These are phyloP conservation scores for Tor tambroides DNA, from an alignment of 2,113 vertebrate species.

Conservation along the genomic window DNA sequence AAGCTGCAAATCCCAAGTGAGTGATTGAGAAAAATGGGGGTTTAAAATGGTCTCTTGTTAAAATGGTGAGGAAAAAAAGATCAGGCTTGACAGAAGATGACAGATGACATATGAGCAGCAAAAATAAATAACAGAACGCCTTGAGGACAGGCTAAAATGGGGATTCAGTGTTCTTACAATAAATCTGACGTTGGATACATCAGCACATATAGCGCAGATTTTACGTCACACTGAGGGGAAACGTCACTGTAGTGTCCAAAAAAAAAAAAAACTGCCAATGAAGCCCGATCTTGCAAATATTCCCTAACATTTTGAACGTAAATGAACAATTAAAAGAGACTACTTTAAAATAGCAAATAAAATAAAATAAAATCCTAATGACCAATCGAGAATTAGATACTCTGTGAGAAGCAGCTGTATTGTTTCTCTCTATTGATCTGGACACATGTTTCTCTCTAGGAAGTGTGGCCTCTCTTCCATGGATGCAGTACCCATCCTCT, in stretches of 20 bases:
- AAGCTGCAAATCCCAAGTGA: conserved; percentile 53
- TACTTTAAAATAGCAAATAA: neutral
- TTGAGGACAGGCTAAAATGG: conserved; percentile 54
- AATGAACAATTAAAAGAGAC: neutral
- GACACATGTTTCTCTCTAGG: conserved; percentile 4
- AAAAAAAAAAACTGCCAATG: neutral
- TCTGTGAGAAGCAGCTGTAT: neutral
- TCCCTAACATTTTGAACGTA: neutral
- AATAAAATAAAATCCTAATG: neutral
- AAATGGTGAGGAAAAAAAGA: conserved; percentile 48
- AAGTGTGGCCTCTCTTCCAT: conserved; percentile 11
- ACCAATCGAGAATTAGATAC: neutral
- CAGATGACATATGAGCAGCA: conserved; percentile 54
- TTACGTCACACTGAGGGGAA: conserved; percentile 9
- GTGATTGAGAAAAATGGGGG: conserved; percentile 44
- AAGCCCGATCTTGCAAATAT: neutral
- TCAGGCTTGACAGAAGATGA: conserved; percentile 42
- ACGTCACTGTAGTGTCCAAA: neutral
- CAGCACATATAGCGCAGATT: conserved; percentile 42
- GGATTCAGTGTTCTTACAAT: conserved; percentile 45
- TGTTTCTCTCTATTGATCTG: neutral
- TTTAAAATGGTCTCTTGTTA: conserved; percentile 54
- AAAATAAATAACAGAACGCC: conserved; percentile 50
- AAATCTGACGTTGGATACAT: conserved; percentile 53
- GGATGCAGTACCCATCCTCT: neutral